Evolutionary conservation across 2,113 vertebrate genomes (phyloP).

Genomic region (Eleginops maclovinus): DNA sequence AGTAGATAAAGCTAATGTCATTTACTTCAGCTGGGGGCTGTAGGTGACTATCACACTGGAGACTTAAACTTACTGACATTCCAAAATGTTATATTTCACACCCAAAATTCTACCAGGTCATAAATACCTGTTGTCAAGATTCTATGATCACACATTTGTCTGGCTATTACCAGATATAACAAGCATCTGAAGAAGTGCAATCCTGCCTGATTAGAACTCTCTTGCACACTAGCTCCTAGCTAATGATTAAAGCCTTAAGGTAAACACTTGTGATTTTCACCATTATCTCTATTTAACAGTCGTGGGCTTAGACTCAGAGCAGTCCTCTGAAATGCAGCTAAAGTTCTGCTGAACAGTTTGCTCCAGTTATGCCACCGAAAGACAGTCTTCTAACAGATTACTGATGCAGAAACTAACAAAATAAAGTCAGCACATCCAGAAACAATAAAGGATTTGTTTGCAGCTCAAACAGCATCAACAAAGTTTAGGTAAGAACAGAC

Average conservation of each 20-base stretch:
- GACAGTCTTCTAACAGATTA: background rate
- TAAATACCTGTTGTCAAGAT: slow-evolving; percentile 32
- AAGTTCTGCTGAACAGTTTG: slow-evolving; percentile 2
- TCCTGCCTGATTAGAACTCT: slow-evolving; percentile 11
- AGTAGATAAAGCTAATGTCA: slow-evolving; percentile 65
- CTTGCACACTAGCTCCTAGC: background rate
- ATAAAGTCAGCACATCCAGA: background rate
- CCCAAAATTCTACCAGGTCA: slow-evolving; percentile 36
- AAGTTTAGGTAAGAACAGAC: background rate
- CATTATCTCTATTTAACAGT: background rate
- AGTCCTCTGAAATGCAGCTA: background rate
- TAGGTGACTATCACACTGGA: slow-evolving; percentile 46
- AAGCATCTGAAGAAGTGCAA: slow-evolving; percentile 13
- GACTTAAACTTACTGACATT: slow-evolving; percentile 39
- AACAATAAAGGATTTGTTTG: background rate
- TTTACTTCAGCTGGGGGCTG: slow-evolving; percentile 53
- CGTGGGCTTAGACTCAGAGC: background rate
- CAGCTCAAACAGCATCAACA: background rate
- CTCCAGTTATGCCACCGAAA: background rate
- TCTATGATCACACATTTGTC: slow-evolving; percentile 5
- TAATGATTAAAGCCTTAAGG: slow-evolving; percentile 8
- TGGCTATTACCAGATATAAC: slow-evolving; percentile 31
- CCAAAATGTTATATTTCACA: slow-evolving; percentile 28
- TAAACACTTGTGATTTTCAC: background rate
- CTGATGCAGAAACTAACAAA: background rate